Evolutionary conservation across 2,888 invertebrate species (phyloP).

Genomic region (Laspeyria flexula): DNA sequence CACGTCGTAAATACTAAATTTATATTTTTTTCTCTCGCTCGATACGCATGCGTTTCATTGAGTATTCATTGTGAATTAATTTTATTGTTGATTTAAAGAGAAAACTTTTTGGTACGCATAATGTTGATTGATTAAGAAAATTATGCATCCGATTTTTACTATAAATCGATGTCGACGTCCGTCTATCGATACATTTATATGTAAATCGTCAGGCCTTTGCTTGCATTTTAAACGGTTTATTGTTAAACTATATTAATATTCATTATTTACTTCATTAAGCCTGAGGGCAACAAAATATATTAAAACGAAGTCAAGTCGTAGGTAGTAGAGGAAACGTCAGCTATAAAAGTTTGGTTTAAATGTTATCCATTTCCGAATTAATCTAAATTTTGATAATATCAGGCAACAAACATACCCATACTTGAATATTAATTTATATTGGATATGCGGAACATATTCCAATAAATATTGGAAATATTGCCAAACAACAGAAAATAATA

Average conservation of each 20-base stretch:
- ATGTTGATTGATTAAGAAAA: slow-evolving; percentile 36
- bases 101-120: slow-evolving; percentile 21
- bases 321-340: slow-evolving; percentile 25
- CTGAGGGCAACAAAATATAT: slow-evolving; percentile 28
- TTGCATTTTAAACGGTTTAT: slow-evolving; percentile 48
- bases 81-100: slow-evolving; percentile 45
- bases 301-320: slow-evolving; percentile 22
- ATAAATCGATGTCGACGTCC: slow-evolving; percentile 38
- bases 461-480: too few species aligned
- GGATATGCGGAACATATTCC: not conserved
- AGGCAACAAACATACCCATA: slow-evolving; percentile 12
- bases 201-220: slow-evolving; percentile 49
- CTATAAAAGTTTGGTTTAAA: slow-evolving; percentile 23
- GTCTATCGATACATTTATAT: slow-evolving; percentile 49
- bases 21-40: slow-evolving; percentile 52
- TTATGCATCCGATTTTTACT: slow-evolving; percentile 28
- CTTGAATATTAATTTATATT: slow-evolving; percentile 10
- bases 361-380: slow-evolving; percentile 32
- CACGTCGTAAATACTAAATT: slow-evolving; percentile 72
- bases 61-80: slow-evolving; percentile 51
- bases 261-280: slow-evolving; percentile 48
- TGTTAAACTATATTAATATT: slow-evolving; percentile 52
- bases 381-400: slow-evolving; percentile 11
- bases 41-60: slow-evolving; percentile 34
- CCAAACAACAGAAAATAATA: too few species aligned